These are phyloP conservation scores for Tipula lateralis DNA, from an alignment of 2,888 invertebrate genomes.

Conservation along the genomic window DNA sequence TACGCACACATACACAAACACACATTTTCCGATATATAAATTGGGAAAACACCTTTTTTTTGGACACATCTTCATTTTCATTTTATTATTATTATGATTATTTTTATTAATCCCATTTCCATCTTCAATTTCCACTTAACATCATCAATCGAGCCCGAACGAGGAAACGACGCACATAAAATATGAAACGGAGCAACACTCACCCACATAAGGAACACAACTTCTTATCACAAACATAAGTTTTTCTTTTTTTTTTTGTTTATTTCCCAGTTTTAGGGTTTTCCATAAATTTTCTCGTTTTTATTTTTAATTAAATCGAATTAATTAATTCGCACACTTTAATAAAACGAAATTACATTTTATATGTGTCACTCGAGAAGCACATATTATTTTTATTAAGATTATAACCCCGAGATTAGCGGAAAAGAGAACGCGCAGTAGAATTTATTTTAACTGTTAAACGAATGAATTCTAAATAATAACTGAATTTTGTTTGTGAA, in stretches of 20 bases:
- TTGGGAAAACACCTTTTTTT: conserved; percentile 20
- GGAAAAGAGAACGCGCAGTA: background rate
- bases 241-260: background rate
- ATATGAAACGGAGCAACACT: conserved; percentile 32
- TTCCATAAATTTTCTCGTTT: background rate
- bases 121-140: background rate
- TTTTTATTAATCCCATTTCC: conserved; percentile 24
- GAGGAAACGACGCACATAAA: background rate
- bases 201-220: conserved; percentile 37
- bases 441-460: background rate
- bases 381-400: no score
- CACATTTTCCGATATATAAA: conserved; percentile 3
- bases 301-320: background rate
- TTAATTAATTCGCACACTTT: background rate
- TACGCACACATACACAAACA: background rate
- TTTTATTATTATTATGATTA: conserved; percentile 19
- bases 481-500: background rate
- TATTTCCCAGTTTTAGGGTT: background rate
- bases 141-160: conserved; percentile 9
- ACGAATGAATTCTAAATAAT: conserved; percentile 19
- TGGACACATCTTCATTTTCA: background rate
- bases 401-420: no score
- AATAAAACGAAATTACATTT: background rate
- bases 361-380: background rate
- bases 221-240: conserved; percentile 38